Percentiles rank a stretch among this genome's conserved stretches.
Conservation (phyloP, 2,888 invertebrate genomes). For the Gonocerus acuteangulatus region DNA sequence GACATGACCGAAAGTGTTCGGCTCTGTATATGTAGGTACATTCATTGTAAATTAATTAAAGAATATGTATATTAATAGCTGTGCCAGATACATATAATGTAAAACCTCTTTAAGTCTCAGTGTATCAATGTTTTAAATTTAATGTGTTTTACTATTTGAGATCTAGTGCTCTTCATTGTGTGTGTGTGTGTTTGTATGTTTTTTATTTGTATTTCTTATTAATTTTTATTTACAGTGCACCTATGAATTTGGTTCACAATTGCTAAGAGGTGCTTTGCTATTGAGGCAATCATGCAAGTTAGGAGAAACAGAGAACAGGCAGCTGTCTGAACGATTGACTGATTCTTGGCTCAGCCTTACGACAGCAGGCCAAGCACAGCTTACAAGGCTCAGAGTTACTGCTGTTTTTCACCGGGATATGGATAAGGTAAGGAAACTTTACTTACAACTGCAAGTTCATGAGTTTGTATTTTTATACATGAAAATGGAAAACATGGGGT, state of each 20-base stretch:
- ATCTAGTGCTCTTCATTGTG: too few relatives aligned
- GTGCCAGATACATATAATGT: too few relatives aligned
- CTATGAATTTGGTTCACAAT: slow-evolving; percentile 71
- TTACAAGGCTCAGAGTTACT: slow-evolving; percentile 65
- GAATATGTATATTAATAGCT: too few relatives aligned
- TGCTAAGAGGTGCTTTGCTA: slow-evolving; percentile 64
- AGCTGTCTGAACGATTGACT: slow-evolving; percentile 52
- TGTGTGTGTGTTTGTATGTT: too few relatives aligned
- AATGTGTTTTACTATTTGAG: too few relatives aligned
- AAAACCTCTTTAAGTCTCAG: too few relatives aligned
- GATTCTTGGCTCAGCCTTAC: slow-evolving; percentile 62
- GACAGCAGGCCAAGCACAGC: slow-evolving; percentile 63
- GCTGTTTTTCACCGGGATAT: slow-evolving; percentile 65
- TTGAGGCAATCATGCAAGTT: slow-evolving; percentile 64
- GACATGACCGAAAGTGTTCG: too few relatives aligned
- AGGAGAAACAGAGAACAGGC: slow-evolving; percentile 51
- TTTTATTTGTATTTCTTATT: background rate
- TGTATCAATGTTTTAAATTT: too few relatives aligned
- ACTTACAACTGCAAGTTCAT: background rate
- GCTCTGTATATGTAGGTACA: too few relatives aligned
- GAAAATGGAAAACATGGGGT: too few relatives aligned
- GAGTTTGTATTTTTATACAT: background rate
- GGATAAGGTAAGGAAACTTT: slow-evolving; percentile 43
- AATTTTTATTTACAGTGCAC: slow-evolving; percentile 53
- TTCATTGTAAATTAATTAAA: too few relatives aligned